A percentile compares a stretch with the other conserved stretches of the same genome.
Conservation (phyloP, 2,797 vertebrate species). For the Callimico goeldii region DNA sequence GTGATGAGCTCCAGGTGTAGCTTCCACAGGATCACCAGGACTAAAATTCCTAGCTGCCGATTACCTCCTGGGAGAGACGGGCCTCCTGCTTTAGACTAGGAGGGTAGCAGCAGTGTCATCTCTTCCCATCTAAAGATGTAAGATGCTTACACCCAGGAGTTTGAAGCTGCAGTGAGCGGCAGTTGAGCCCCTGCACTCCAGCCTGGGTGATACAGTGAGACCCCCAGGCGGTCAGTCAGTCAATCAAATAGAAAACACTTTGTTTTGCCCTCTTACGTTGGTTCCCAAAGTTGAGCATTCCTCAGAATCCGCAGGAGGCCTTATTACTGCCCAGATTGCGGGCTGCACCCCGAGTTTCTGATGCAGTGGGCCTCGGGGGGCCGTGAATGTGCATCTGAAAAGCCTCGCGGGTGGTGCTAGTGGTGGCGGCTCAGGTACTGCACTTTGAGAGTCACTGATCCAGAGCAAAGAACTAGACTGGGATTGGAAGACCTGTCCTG, state of each 20-base stretch:
- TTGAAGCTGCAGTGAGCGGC: neutral
- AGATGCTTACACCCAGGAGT: neutral
- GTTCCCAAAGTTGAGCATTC: neutral
- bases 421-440: neutral
- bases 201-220: neutral
- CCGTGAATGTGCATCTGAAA: neutral
- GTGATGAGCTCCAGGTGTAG: neutral
- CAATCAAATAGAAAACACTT: neutral
- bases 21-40: neutral
- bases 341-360: neutral
- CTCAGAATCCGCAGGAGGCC: neutral
- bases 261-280: neutral
- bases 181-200: neutral
- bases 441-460: neutral
- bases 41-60: neutral
- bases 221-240: neutral
- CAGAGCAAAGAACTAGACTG: neutral
- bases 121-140: neutral
- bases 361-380: neutral
- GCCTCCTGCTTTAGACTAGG: neutral
- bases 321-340: neutral
- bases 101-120: neutral
- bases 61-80: neutral
- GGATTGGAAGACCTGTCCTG: neutral
- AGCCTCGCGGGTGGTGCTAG: neutral